Evolutionary conservation across 2,888 invertebrate genomes (phyloP).

Genomic region (Rhodophaea formosa): DNA sequence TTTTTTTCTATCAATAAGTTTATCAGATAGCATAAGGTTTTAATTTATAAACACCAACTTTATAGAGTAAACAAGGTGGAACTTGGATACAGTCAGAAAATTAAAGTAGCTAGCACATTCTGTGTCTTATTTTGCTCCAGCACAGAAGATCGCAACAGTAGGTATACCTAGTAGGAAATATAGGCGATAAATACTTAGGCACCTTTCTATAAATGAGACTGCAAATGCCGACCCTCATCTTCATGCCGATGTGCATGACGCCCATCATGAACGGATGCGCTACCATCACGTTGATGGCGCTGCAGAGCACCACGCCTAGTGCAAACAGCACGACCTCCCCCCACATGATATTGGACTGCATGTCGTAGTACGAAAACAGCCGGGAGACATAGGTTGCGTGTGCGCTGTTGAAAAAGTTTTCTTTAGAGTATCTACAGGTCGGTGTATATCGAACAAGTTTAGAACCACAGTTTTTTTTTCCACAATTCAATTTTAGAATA

Average conservation of each 20-base stretch:
- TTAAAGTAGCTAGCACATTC: too few relatives aligned
- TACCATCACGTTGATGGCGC: slow-evolving; percentile 82
- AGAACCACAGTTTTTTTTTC: too few relatives aligned
- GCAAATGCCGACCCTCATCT: slow-evolving; percentile 89
- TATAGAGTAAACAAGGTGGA: too few relatives aligned
- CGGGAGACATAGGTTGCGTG: slow-evolving; percentile 81
- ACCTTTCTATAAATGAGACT: slow-evolving; percentile 94
- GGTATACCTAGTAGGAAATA: too few relatives aligned
- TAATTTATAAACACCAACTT: too few relatives aligned
- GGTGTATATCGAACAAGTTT: too few relatives aligned
- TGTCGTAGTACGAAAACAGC: slow-evolving; percentile 82
- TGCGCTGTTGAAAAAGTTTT: slow-evolving; percentile 53
- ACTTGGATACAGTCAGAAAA: too few relatives aligned
- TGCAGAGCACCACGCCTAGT: slow-evolving; percentile 83
- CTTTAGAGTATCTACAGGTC: not conserved
- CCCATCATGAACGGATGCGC: slow-evolving; percentile 86
- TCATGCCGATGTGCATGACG: slow-evolving; percentile 90
- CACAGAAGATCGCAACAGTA: too few relatives aligned
- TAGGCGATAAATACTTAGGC: not conserved
- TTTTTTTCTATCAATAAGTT: not conserved
- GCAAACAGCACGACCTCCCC: slow-evolving; percentile 86
- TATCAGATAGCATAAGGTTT: too few relatives aligned
- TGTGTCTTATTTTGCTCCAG: too few relatives aligned
- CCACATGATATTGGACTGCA: slow-evolving; percentile 71
- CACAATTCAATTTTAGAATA: too few relatives aligned